These are phyloP conservation scores for Spatula clypeata DNA, from an alignment of 2,797 vertebrate species.

Conservation along the genomic window DNA sequence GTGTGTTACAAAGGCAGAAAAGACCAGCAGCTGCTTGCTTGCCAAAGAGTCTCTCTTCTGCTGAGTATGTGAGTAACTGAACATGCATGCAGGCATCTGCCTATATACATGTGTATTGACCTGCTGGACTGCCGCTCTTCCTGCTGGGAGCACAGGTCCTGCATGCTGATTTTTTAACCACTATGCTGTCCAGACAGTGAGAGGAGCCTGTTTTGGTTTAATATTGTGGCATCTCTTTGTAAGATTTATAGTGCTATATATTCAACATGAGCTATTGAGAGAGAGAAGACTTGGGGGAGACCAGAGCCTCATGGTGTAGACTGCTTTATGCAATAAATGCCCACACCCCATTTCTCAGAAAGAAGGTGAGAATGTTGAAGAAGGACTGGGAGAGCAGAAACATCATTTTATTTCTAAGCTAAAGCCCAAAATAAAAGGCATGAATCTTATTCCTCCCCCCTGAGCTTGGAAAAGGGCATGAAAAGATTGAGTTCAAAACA, in stretches of 20 bases:
- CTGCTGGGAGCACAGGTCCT: background rate
- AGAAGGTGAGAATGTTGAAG: background rate
- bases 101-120: accelerated
- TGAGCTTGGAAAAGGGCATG: background rate
- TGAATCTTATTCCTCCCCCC: background rate
- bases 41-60: background rate
- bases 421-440: background rate
- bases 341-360: background rate
- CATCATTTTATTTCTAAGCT: background rate
- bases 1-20: background rate
- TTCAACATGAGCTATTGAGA: background rate
- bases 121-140: background rate
- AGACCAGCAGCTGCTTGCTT: background rate
- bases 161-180: background rate
- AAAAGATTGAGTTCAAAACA: background rate
- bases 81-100: background rate
- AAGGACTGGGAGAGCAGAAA: background rate
- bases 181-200: background rate
- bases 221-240: background rate
- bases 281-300: background rate
- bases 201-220: background rate
- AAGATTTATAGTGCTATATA: background rate
- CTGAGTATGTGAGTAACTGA: background rate
- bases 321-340: background rate
- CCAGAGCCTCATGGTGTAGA: background rate